Conservation (phyloP, 1,140 invertebrate genomes). For the Papilio glaucus region DNA sequence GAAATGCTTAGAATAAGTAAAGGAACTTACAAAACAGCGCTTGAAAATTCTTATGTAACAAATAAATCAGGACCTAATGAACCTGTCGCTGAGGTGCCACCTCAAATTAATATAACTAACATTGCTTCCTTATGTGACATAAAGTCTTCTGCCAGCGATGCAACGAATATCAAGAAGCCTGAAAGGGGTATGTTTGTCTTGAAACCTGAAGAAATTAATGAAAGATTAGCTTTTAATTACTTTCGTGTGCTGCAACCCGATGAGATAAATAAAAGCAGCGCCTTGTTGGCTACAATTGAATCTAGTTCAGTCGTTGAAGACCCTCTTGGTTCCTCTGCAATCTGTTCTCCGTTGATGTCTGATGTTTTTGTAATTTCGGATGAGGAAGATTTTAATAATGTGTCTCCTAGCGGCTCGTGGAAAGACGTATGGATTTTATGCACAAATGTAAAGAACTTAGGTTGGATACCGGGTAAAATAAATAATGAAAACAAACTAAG, state of each 20-base stretch:
- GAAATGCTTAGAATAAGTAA: neutral
- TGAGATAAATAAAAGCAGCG: constrained; percentile 58
- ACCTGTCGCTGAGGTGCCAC: constrained; percentile 55
- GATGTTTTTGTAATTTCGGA: constrained; percentile 67
- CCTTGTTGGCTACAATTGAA: constrained; percentile 8
- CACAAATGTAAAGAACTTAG: constrained; percentile 57
- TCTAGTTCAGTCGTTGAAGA: constrained; percentile 45
- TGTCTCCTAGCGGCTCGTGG: constrained; percentile 28
- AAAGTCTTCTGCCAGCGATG: neutral
- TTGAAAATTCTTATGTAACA: constrained; percentile 13
- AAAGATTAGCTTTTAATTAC: constrained; percentile 44
- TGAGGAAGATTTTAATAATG: constrained; percentile 50
- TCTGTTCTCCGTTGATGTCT: constrained; percentile 41
- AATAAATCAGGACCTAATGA: constrained; percentile 38
- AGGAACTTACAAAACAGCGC: neutral
- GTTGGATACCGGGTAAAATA: constrained; percentile 59
- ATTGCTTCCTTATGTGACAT: constrained; percentile 4
- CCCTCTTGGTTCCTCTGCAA: constrained; percentile 18
- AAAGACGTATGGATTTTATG: constrained; percentile 60
- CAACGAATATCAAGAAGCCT: constrained; percentile 23
- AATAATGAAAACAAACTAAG: constrained; percentile 56
- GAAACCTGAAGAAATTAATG: constrained; percentile 79
- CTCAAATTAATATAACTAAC: constrained; percentile 53
- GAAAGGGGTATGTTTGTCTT: constrained; percentile 66
- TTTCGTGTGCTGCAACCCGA: constrained; percentile 28